Conservation (phyloP, 2,888 invertebrate species). For the Lithophane semibrunnea region DNA sequence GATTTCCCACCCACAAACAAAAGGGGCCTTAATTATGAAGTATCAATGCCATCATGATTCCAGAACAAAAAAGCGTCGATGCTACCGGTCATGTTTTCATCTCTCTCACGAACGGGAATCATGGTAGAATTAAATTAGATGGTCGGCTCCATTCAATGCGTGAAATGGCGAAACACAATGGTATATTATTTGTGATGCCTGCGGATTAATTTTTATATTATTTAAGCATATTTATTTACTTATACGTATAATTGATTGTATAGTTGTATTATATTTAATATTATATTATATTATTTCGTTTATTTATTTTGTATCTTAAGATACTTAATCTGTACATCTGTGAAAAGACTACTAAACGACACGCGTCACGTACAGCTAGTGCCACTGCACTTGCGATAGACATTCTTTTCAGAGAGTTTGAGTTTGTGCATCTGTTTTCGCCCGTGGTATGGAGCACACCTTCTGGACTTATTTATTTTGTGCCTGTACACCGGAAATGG, state of each 20-base stretch:
- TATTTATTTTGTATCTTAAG: too few species aligned
- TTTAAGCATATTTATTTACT: too few species aligned
- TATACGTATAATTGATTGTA: too few species aligned
- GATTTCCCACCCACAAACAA: too few species aligned
- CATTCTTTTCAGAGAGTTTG: background rate
- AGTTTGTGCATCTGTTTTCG: background rate
- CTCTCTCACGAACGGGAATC: background rate
- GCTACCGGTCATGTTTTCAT: background rate
- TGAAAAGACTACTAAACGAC: too few species aligned
- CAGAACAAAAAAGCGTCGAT: background rate
- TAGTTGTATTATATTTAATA: too few species aligned
- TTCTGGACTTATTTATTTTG: background rate
- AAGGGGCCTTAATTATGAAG: background rate
- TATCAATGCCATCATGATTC: background rate
- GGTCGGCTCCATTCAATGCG: background rate
- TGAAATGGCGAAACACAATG: background rate
- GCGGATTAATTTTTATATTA: too few species aligned
- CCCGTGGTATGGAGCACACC: background rate
- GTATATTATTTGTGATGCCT: too few species aligned
- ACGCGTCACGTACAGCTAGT: background rate
- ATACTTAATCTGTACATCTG: too few species aligned
- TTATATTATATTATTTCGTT: too few species aligned
- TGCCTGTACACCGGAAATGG: slow-evolving; percentile 18
- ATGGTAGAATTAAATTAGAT: background rate
- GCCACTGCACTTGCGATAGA: background rate